A percentile compares a stretch with the other conserved stretches of the same genome.
phyloP scores from a whole-genome alignment of 2,113 vertebrate genomes.

The Cathartes aura region DNA sequence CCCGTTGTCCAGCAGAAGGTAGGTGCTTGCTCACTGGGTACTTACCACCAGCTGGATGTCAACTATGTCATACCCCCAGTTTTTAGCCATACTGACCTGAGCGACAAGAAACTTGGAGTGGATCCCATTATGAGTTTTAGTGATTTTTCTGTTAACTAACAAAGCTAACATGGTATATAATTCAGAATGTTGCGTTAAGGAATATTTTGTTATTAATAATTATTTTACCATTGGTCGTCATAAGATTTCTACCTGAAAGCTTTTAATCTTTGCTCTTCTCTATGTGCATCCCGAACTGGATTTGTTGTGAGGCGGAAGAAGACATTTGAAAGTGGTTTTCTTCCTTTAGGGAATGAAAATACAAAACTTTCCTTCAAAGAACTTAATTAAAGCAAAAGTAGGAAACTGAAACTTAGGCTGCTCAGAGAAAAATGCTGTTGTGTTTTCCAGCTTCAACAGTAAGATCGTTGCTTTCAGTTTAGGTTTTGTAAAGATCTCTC shows the following conservation, averaged over 20 bases:
- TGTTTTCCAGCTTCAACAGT: neutral
- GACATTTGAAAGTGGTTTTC: neutral
- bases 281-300: neutral
- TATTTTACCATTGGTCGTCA: neutral
- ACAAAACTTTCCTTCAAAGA: neutral
- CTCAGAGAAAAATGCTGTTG: neutral
- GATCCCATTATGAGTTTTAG: neutral
- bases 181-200: neutral
- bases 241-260: neutral
- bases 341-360: neutral
- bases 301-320: neutral
- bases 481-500: neutral
- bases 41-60: neutral
- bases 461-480: neutral
- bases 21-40: constrained; percentile 27
- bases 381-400: neutral
- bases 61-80: neutral
- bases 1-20: constrained; percentile 53
- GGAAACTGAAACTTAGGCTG: neutral
- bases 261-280: neutral
- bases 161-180: neutral
- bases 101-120: neutral
- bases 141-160: neutral
- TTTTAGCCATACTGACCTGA: neutral
- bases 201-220: neutral